A percentile compares a stretch with the other conserved stretches of the same genome.
phyloP scores from a whole-genome alignment of 30 jellyfish, hydroid and myxozoan species.

The Aurelia coerulea region DNA sequence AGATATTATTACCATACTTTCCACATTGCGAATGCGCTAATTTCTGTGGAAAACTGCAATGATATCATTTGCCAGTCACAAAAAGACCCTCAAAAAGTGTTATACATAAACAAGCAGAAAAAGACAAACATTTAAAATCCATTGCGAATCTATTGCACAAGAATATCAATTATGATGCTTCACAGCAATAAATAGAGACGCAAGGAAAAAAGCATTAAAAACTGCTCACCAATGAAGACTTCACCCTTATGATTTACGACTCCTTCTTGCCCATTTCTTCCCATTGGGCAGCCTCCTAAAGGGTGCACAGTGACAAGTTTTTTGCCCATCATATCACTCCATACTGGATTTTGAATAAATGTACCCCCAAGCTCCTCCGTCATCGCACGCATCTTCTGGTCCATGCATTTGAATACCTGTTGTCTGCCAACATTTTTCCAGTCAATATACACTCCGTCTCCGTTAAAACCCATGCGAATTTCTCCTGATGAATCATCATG shows the following conservation, averaged over 20 bases:
- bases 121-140: no score
- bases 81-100: no score
- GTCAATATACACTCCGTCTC: conserved; percentile 26
- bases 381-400: conserved; percentile 2
- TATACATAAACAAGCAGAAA: no score
- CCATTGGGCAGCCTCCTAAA: conserved; percentile 67
- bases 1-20: no score
- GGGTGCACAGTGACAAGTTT: conserved; percentile 52
- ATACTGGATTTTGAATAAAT: conserved; percentile 23
- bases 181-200: no score
- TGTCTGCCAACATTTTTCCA: conserved; percentile 60
- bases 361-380: conserved; percentile 44
- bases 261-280: conserved; percentile 17
- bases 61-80: no score
- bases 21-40: no score
- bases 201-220: no score
- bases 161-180: no score
- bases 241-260: conserved; percentile 60
- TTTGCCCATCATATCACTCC: conserved; percentile 26
- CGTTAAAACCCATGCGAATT: conserved; percentile 7
- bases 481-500: conserved; percentile 55
- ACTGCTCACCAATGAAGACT: conserved; percentile 29
- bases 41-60: no score
- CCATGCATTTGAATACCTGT: conserved; percentile 1
- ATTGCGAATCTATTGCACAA: no score